Conservation (phyloP, 2,888 invertebrate genomes). For the Pterostichus niger region DNA sequence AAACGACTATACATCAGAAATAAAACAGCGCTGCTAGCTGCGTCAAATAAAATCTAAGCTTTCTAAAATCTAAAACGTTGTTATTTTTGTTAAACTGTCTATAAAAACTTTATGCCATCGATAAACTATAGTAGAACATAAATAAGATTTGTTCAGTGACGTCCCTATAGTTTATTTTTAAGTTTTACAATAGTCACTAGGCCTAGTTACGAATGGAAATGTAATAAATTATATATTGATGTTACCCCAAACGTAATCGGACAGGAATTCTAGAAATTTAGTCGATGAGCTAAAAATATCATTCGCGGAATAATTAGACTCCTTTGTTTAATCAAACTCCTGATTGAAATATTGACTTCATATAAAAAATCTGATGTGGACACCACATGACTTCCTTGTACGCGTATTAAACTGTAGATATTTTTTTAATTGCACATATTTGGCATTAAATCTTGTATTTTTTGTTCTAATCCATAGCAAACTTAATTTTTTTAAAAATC, state of each 20-base stretch:
- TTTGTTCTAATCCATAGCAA: too few species aligned
- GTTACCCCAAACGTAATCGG: neutral
- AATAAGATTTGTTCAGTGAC: neutral
- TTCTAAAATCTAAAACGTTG: neutral
- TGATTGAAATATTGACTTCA: neutral
- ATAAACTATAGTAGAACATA: neutral
- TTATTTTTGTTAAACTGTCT: neutral
- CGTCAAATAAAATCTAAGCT: neutral
- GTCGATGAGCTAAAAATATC: slow-evolving; percentile 22
- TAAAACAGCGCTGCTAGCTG: neutral
- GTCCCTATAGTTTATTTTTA: slow-evolving; percentile 13
- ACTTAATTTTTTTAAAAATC: too few species aligned
- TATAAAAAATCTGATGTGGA: too few species aligned
- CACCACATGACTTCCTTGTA: too few species aligned
- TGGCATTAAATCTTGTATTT: too few species aligned
- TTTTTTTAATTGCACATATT: too few species aligned
- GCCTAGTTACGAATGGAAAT: neutral
- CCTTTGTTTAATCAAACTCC: too few species aligned
- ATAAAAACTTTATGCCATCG: slow-evolving; percentile 6
- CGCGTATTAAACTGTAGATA: too few species aligned
- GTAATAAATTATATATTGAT: slow-evolving; percentile 11
- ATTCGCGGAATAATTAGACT: slow-evolving; percentile 1
- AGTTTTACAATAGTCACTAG: neutral
- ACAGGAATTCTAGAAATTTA: neutral
- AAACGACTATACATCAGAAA: neutral